Evolutionary conservation across 1,140 invertebrate genomes (phyloP).

Genomic region (Drosophila auraria): DNA sequence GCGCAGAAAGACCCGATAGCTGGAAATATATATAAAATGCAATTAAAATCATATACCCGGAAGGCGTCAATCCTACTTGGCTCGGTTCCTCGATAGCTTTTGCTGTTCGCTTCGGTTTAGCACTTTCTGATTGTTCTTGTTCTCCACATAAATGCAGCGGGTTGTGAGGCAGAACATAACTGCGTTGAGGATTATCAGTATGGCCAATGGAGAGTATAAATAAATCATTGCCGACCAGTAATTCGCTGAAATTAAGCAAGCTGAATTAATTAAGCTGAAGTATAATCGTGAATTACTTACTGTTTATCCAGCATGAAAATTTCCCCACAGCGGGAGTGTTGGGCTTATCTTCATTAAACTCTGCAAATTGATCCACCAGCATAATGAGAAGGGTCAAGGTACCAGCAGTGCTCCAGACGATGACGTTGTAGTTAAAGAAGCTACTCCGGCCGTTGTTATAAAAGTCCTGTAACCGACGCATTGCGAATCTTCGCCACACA

Average conservation of each 20-base stretch:
- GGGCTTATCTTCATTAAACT: background rate
- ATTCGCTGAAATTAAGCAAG: background rate
- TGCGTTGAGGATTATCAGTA: conserved; percentile 89
- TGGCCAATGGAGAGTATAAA: conserved; percentile 90
- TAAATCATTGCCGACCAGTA: conserved; percentile 86
- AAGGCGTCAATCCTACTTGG: conserved; percentile 17
- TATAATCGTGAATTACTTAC: conserved; percentile 76
- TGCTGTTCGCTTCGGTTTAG: conserved; percentile 8
- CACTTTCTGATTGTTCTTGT: conserved; percentile 14
- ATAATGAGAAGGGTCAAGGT: conserved; percentile 84
- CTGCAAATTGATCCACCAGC: conserved; percentile 1
- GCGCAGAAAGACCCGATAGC: conserved; percentile 89
- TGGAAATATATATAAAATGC: conserved; percentile 63
- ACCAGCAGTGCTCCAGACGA: conserved; percentile 89
- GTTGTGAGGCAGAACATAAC: conserved; percentile 89
- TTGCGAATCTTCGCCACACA: conserved; percentile 88
- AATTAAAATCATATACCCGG: conserved; percentile 23
- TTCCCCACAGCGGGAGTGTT: conserved; percentile 86
- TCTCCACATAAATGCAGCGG: conserved; percentile 86
- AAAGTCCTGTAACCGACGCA: conserved; percentile 85
- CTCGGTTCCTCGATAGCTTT: conserved; percentile 14
- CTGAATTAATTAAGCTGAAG: no score
- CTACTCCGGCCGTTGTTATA: conserved; percentile 73
- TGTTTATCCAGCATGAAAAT: conserved; percentile 86
- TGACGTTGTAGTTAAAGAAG: conserved; percentile 88